Conservation (phyloP, 2,113 vertebrate genomes). For the Mobula hypostoma region DNA sequence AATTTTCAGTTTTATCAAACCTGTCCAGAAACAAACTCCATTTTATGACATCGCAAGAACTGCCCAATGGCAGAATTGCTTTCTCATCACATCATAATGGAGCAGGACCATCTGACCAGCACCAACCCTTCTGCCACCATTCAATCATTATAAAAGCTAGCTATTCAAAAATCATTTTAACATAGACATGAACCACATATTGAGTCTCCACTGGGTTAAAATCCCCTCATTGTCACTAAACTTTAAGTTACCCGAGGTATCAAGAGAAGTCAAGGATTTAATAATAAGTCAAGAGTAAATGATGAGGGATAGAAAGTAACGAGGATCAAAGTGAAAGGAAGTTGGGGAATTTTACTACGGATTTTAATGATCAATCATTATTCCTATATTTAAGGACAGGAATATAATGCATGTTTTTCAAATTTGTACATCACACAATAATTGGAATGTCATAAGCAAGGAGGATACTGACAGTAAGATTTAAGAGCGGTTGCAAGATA, state of each 20-base stretch:
- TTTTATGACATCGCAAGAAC: constrained; percentile 17
- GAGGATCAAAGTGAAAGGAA: neutral
- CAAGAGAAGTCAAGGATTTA: neutral
- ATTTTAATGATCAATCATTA: neutral
- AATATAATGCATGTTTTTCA: neutral
- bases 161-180: neutral
- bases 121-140: neutral
- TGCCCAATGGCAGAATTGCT: constrained; percentile 1
- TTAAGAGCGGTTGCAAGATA: neutral
- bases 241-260: neutral
- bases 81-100: neutral
- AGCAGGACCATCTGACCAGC: neutral
- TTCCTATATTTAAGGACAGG: no score
- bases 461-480: neutral
- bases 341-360: neutral
- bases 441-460: neutral
- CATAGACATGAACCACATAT: neutral
- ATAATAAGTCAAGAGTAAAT: neutral
- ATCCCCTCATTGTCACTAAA: neutral
- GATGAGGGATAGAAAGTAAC: neutral
- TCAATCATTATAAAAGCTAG: neutral
- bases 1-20: constrained; percentile 8
- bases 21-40: neutral
- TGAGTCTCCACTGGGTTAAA: neutral
- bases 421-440: neutral